phyloP scores from a whole-genome alignment of 2,113 vertebrate species.

The Pristiophorus japonicus region DNA sequence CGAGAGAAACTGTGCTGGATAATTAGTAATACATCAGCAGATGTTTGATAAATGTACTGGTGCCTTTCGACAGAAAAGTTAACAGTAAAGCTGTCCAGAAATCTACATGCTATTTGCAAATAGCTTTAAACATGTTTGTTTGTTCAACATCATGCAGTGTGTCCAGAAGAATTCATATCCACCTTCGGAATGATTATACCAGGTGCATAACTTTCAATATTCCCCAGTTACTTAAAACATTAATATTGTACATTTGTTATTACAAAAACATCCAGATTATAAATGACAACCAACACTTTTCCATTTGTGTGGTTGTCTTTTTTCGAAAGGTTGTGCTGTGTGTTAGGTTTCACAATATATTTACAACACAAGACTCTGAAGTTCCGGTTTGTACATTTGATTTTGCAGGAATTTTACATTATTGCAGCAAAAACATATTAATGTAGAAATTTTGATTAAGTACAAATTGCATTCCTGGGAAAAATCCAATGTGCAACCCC shows the following conservation, averaged over 20 bases:
- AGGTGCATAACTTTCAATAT: background rate
- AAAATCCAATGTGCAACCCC: background rate
- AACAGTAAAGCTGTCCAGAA: background rate
- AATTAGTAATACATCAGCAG: slow-evolving; percentile 5
- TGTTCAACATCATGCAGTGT: background rate
- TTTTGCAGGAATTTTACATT: background rate
- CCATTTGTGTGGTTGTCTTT: background rate
- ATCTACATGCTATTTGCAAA: background rate
- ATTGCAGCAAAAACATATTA: background rate
- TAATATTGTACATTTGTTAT: background rate
- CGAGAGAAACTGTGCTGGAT: background rate
- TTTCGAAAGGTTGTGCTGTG: background rate
- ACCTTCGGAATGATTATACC: background rate
- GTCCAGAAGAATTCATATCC: background rate
- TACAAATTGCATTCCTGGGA: background rate
- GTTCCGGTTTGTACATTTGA: background rate
- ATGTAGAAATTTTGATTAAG: background rate
- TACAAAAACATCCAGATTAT: background rate
- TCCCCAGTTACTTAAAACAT: background rate
- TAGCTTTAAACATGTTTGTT: background rate
- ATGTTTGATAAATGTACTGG: slow-evolving; percentile 10
- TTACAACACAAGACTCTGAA: background rate
- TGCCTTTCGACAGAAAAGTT: background rate
- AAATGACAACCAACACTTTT: background rate
- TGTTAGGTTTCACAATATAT: background rate